phyloP scores from a whole-genome alignment of 2,888 invertebrate species.

The Micropterix aruncella region DNA sequence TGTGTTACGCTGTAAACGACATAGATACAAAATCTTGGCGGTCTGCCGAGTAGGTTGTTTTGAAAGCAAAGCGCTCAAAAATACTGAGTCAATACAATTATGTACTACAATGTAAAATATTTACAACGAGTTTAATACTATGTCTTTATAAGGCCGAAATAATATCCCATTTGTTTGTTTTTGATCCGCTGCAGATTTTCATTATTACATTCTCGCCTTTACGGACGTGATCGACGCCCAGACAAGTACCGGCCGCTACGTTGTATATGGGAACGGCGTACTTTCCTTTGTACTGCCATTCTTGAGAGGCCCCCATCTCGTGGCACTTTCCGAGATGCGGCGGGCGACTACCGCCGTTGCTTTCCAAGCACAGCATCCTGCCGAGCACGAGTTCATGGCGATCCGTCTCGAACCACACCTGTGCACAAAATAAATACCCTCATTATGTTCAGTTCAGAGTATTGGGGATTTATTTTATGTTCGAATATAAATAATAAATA shows the following conservation, averaged over 20 bases:
- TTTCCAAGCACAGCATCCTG: slow-evolving; percentile 73
- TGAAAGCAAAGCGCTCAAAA: no score
- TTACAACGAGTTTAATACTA: no score
- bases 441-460: slow-evolving; percentile 2
- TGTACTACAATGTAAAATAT: no score
- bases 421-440: slow-evolving; percentile 14
- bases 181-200: slow-evolving; percentile 30
- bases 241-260: slow-evolving; percentile 72
- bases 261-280: slow-evolving; percentile 68
- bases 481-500: not conserved
- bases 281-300: slow-evolving; percentile 82
- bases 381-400: slow-evolving; percentile 73
- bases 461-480: slow-evolving; percentile 2
- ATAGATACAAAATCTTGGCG: no score
- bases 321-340: slow-evolving; percentile 84
- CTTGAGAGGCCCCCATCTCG: slow-evolving; percentile 81
- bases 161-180: slow-evolving; percentile 35
- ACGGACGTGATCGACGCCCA: slow-evolving; percentile 40
- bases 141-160: no score
- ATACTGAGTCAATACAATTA: no score
- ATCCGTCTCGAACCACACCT: slow-evolving; percentile 78
- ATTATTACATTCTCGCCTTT: slow-evolving; percentile 25
- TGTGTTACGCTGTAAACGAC: no score
- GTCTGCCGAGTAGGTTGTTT: no score
- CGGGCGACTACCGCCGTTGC: slow-evolving; percentile 30